Percentiles rank a stretch among this genome's conserved stretches.
phyloP scores from a whole-genome alignment of 2,113 vertebrate species.

The Smithornis capensis region DNA sequence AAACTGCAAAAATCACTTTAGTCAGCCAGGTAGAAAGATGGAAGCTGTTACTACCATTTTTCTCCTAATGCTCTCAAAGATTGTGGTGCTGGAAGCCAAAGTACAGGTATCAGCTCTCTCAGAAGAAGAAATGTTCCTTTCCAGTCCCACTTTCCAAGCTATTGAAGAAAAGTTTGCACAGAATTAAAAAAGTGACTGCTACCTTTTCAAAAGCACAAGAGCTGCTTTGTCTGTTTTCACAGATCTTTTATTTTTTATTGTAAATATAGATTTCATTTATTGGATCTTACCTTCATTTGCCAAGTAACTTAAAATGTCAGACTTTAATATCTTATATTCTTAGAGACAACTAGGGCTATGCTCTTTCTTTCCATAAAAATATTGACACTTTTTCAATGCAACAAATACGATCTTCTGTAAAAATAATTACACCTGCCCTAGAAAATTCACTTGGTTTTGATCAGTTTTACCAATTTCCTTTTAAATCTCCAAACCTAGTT shows the following conservation, averaged over 20 bases:
- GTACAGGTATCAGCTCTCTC: background rate
- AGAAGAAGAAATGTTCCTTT: background rate
- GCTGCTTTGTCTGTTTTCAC: background rate
- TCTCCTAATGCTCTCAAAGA: background rate
- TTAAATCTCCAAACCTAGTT: background rate
- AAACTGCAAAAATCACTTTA: background rate
- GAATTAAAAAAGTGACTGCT: background rate
- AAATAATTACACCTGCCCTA: background rate
- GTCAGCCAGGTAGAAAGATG: background rate
- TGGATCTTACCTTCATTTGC: background rate
- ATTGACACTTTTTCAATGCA: background rate
- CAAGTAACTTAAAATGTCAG: background rate
- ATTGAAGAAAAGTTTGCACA: background rate
- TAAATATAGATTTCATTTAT: background rate
- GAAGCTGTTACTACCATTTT: background rate
- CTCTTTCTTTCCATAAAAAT: background rate
- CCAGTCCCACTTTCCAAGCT: background rate
- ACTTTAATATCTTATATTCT: background rate
- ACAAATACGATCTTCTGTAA: background rate
- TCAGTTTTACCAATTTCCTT: background rate
- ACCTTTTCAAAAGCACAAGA: background rate
- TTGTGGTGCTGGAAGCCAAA: background rate
- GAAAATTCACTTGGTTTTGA: background rate
- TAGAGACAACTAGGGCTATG: background rate
- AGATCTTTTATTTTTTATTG: background rate